A percentile compares a stretch with the other conserved stretches of the same genome.
Evolutionary conservation across 2,113 vertebrate genomes (phyloP).

Genomic region (Mixornis gularis): DNA sequence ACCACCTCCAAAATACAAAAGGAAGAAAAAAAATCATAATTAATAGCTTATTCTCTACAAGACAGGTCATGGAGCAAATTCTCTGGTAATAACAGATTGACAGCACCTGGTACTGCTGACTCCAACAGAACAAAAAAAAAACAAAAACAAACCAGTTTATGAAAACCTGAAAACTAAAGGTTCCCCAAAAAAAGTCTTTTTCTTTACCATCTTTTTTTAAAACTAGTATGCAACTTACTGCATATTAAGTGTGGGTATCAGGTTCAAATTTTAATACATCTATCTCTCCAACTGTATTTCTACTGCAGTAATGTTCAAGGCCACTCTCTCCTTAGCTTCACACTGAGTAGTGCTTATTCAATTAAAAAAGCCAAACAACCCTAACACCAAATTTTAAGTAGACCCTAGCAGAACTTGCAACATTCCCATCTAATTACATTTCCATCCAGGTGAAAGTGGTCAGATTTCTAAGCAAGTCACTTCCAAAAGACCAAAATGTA

Average conservation of each 20-base stretch:
- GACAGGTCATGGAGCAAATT: constrained; percentile 8
- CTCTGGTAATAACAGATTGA: constrained; percentile 52
- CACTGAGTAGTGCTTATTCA: neutral
- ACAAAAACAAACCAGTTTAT: neutral
- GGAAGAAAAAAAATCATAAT: constrained; percentile 40
- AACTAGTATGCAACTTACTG: neutral
- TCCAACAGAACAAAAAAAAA: neutral
- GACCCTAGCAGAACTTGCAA: neutral
- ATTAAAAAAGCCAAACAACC: neutral
- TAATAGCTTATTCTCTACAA: constrained; percentile 23
- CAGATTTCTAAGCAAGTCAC: neutral
- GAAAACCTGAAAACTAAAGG: neutral
- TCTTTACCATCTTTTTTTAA: neutral
- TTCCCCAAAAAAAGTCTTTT: neutral
- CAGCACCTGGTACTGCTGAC: neutral
- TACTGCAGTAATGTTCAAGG: neutral
- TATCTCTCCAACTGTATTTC: neutral
- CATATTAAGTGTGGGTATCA: neutral
- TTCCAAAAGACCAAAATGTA: neutral
- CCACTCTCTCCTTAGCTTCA: neutral
- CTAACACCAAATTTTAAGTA: neutral
- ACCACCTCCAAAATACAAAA: constrained; percentile 65
- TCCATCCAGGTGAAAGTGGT: neutral
- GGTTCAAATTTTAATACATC: neutral
- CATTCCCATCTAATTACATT: neutral